These are phyloP conservation scores for Crocodylus rhombifer DNA, from an alignment of 2,797 vertebrate genomes.

Conservation along the genomic window DNA sequence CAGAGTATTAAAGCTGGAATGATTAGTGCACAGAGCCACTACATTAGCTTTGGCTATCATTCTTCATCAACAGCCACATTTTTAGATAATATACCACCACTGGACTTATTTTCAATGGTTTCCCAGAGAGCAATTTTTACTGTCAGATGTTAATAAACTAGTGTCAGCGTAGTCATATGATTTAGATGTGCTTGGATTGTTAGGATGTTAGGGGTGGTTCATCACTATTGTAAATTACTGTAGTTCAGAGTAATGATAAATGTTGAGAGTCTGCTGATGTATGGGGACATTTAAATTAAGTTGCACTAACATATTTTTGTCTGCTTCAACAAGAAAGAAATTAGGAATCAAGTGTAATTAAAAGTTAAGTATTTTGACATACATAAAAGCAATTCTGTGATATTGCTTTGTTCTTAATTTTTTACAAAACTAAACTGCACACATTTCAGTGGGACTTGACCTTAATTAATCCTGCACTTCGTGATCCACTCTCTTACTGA, in stretches of 20 bases:
- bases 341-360: conserved; percentile 60
- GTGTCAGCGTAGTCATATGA: conserved; percentile 37
- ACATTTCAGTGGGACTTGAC: conserved; percentile 58
- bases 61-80: conserved; percentile 53
- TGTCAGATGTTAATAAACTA: conserved; percentile 66
- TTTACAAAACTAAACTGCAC: conserved; percentile 62
- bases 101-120: conserved; percentile 42
- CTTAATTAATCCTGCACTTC: conserved; percentile 70
- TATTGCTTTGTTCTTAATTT: conserved; percentile 9
- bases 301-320: conserved; percentile 17
- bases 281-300: conserved; percentile 42
- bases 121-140: conserved; percentile 58
- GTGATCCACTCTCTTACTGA: conserved; percentile 51
- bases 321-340: conserved; percentile 58
- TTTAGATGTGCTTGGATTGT: conserved; percentile 25
- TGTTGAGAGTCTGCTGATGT: conserved; percentile 22
- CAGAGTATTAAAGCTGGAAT: conserved; percentile 23
- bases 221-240: conserved; percentile 49
- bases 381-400: conserved; percentile 48
- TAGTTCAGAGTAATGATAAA: conserved; percentile 47
- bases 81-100: conserved; percentile 47
- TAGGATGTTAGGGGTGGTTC: conserved; percentile 12
- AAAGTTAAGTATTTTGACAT: conserved; percentile 41
- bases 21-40: conserved; percentile 3
- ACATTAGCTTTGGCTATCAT: conserved; percentile 11